phyloP scores from a whole-genome alignment of 2,797 vertebrate species.

The Oreonectes daqikongensis region DNA sequence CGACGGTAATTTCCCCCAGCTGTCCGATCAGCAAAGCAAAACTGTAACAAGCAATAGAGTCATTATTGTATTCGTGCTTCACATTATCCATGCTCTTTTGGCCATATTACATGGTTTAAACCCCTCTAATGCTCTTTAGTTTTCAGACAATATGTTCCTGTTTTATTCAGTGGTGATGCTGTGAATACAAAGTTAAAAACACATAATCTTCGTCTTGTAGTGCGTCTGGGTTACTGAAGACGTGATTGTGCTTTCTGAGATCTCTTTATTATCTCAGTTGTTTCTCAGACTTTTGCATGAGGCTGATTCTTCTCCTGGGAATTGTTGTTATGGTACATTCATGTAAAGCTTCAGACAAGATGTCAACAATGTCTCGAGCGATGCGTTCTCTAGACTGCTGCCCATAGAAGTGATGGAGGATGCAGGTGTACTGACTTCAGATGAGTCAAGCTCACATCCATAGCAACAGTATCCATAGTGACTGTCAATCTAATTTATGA shows the following conservation, averaged over 20 bases:
- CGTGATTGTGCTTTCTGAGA: too few relatives aligned
- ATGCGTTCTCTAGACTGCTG: too few relatives aligned
- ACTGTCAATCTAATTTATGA: not conserved
- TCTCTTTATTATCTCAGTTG: too few relatives aligned
- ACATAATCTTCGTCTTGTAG: not conserved
- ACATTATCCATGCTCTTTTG: conserved; percentile 1
- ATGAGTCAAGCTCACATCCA: too few relatives aligned
- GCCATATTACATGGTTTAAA: not conserved
- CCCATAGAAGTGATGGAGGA: too few relatives aligned
- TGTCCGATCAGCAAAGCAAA: conserved; percentile 1
- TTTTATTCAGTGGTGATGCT: not conserved
- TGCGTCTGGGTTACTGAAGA: not conserved
- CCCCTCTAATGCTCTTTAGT: not conserved
- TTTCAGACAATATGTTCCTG: not conserved
- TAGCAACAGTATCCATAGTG: not conserved
- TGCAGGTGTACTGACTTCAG: too few relatives aligned
- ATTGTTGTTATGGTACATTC: too few relatives aligned
- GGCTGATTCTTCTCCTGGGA: too few relatives aligned
- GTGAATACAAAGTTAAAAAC: not conserved
- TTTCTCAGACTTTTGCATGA: too few relatives aligned
- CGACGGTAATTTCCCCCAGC: conserved; percentile 43
- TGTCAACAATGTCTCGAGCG: too few relatives aligned
- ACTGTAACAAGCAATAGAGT: conserved; percentile 7
- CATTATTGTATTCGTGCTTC: conserved; percentile 5
- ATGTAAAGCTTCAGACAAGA: too few relatives aligned